Base-by-base conservation (phyloP, 2,888 invertebrate species). In the Mellilla xanthometata region DNA sequence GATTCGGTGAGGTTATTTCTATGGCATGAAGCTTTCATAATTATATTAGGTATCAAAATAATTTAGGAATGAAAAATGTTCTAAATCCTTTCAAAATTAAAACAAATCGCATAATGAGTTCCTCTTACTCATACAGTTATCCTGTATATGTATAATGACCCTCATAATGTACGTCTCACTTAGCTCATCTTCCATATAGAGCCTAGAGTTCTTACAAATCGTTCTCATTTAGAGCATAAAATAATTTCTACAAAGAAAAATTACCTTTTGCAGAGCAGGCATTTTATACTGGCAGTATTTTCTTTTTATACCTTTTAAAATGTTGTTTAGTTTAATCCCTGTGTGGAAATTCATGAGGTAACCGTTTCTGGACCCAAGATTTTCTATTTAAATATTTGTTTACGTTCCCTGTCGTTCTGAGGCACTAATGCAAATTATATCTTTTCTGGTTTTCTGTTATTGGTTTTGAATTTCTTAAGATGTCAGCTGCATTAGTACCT, bases 341-440 rank as follows among this genome's bases (percentile, higher is more conserved):
- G 42, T 35, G 43, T 46, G 41, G 44, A 51, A 49, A 43, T 50
- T 36, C 6, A 35, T 30, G 39, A 35, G 41, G 42, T 42, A 48
- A 49, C 32, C 39, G 39, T 35, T 39, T 23, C 41, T 46, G 40
- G 40, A 43, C 52, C 52, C 55, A 35, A 33, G 42, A 51, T 52
- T 57, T 58, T 55, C 52, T 48, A 55, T 56, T 32, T 11, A 22
- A 22, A 32, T 32, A 4, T 32, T 32, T 15, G 15, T 5, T 15
- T 2, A 15, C 15, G n/a, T n/a, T 15, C 15, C 15, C 15, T 15
- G 5, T 15, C 15, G 15, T 31, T 15, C 10, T 19, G 2, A 3
- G 15, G 15, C n/a, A n/a, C 7, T 31, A 31, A 31, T 12, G 10
- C 0, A 31, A 31, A 31, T 31, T 19, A 31, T 10, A 6, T 31